These are phyloP conservation scores for Zoanthus gigantus DNA, from an alignment of 92 coral and sea anemone genomes.

Conservation along the genomic window DNA sequence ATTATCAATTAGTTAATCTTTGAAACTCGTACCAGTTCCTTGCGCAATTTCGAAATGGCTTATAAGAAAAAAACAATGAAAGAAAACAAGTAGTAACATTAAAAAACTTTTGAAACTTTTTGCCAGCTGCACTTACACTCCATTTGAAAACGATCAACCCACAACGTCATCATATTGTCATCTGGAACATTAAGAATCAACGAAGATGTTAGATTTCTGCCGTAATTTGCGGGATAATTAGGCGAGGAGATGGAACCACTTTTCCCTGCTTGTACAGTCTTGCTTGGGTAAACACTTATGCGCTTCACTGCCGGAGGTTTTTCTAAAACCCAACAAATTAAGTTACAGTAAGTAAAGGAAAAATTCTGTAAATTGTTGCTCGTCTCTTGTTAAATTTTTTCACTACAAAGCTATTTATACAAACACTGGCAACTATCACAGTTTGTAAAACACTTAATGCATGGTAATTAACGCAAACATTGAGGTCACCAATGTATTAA, in stretches of 20 bases:
- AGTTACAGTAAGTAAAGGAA: not conserved
- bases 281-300: conserved; percentile 30
- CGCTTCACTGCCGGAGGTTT: not conserved
- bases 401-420: no score
- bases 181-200: conserved; percentile 23
- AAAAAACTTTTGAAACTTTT: not conserved
- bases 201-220: not conserved
- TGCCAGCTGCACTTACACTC: not conserved
- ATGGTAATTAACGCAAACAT: no score
- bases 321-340: not conserved
- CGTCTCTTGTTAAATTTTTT: no score
- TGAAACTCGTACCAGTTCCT: no score
- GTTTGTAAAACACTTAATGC: no score
- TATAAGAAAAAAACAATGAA: no score
- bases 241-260: conserved; percentile 20
- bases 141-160: conserved; percentile 28
- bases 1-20: no score
- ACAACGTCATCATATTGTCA: conserved; percentile 9
- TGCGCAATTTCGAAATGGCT: no score
- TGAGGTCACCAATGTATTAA: no score
- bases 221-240: conserved; percentile 10
- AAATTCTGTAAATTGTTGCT: not conserved
- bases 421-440: no score
- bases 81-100: no score
- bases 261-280: not conserved